Percentiles rank a stretch among this genome's conserved stretches.
These are phyloP conservation scores for Nephila pilipes DNA, from an alignment of 1,140 invertebrate species.

Conservation along the genomic window DNA sequence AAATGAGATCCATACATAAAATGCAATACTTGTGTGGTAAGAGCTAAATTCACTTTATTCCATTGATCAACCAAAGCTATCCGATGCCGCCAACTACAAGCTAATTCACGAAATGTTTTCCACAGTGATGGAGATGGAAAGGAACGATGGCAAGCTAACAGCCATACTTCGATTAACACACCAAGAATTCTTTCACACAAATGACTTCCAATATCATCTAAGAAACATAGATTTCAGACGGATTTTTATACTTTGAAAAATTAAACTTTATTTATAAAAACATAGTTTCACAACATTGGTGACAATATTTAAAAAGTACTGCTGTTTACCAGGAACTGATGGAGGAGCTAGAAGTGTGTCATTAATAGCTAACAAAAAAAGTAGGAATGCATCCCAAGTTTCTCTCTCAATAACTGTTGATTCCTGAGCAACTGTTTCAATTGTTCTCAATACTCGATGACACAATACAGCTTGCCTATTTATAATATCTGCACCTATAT, in stretches of 20 bases:
- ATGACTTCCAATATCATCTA: slow-evolving; percentile 96
- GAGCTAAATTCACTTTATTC: slow-evolving; percentile 94
- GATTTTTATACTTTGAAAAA: background rate
- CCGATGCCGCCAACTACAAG: slow-evolving; percentile 95
- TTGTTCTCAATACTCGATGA: slow-evolving; percentile 93
- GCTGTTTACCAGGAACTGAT: slow-evolving; percentile 87
- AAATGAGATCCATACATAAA: slow-evolving; percentile 95
- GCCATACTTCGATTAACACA: slow-evolving; percentile 97
- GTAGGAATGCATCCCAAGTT: slow-evolving; percentile 94
- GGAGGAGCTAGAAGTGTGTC: slow-evolving; percentile 95
- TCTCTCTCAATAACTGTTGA: slow-evolving; percentile 90
- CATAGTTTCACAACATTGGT: too few relatives aligned
- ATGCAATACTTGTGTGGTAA: slow-evolving; percentile 90
- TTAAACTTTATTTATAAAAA: background rate
- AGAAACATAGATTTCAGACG: slow-evolving; percentile 45
- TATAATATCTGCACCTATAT: slow-evolving; percentile 90
- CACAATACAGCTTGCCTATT: slow-evolving; percentile 97
- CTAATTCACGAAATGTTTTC: slow-evolving; percentile 96
- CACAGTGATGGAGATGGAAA: slow-evolving; percentile 96
- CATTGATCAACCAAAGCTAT: slow-evolving; percentile 95
- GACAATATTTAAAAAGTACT: background rate
- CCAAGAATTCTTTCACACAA: slow-evolving; percentile 95
- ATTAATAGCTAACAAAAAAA: slow-evolving; percentile 96
- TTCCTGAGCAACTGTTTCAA: slow-evolving; percentile 92
- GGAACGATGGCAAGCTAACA: slow-evolving; percentile 93